Conservation (phyloP, 2,113 vertebrate genomes). For the Leptodactylus fuscus region DNA sequence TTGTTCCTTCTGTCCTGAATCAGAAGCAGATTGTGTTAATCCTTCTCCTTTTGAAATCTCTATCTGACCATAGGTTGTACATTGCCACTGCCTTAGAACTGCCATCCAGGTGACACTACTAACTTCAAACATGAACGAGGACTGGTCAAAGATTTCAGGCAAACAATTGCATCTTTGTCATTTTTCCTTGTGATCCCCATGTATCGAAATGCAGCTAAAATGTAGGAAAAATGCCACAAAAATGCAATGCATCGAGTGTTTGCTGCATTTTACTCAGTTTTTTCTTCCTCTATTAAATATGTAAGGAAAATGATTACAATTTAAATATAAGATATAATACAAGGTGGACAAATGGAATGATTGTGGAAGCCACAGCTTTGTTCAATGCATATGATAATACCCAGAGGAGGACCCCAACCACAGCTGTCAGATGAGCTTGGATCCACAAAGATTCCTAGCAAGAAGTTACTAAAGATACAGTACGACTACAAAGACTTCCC, state of each 20-base stretch:
- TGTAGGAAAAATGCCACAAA: too few relatives aligned
- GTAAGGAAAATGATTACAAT: neutral
- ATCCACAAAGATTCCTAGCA: too few relatives aligned
- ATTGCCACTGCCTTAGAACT: neutral
- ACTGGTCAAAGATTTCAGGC: neutral
- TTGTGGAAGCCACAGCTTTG: too few relatives aligned
- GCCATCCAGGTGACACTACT: neutral
- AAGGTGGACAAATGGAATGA: neutral
- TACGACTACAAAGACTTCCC: too few relatives aligned
- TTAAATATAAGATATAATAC: neutral
- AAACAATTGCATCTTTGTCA: neutral
- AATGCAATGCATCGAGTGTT: too few relatives aligned
- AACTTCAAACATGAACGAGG: neutral
- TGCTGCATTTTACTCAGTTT: too few relatives aligned
- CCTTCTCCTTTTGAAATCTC: constrained; percentile 10
- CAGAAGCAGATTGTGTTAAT: constrained; percentile 54
- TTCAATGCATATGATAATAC: too few relatives aligned
- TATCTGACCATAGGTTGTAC: constrained; percentile 50
- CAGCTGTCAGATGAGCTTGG: too few relatives aligned
- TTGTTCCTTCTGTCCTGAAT: constrained; percentile 10
- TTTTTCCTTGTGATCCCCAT: neutral
- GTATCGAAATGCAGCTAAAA: too few relatives aligned
- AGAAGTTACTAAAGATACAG: too few relatives aligned
- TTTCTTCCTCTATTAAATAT: too few relatives aligned
- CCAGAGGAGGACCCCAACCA: too few relatives aligned